These are phyloP conservation scores for Centrocercus urophasianus DNA, from an alignment of 2,113 vertebrate species.

Conservation along the genomic window DNA sequence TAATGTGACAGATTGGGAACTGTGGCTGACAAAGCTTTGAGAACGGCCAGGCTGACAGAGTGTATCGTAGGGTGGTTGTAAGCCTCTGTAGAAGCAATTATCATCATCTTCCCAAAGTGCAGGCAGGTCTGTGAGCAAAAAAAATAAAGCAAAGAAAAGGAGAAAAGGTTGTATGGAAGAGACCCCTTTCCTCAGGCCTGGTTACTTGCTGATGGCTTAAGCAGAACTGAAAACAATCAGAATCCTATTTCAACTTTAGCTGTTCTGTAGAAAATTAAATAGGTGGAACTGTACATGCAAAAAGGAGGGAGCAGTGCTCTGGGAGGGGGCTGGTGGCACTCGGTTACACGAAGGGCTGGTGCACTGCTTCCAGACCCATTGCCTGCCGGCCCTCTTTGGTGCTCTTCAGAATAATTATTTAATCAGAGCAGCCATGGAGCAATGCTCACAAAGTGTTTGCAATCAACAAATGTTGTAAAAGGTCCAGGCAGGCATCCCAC, in stretches of 20 bases:
- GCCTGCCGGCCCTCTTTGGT: not conserved
- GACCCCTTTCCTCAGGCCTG: not conserved
- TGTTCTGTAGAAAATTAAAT: constrained; percentile 49
- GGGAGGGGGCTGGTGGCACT: not conserved
- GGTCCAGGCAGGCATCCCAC: not conserved
- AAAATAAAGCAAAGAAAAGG: not conserved
- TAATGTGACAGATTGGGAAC: not conserved
- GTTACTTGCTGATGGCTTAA: not conserved
- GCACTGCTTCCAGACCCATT: not conserved
- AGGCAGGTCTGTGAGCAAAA: not conserved
- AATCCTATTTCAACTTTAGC: constrained; percentile 39
- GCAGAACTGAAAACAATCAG: constrained; percentile 43
- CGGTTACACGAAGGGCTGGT: not conserved
- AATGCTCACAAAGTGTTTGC: not conserved
- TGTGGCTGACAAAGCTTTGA: not conserved
- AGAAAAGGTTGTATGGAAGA: not conserved
- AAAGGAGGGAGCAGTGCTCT: not conserved
- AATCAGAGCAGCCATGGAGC: constrained; percentile 25
- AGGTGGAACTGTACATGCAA: not conserved
- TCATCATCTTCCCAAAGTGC: not conserved
- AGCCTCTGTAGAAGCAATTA: constrained; percentile 46
- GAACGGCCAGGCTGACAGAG: constrained; percentile 1
- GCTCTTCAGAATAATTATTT: constrained; percentile 47
- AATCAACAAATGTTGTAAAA: constrained; percentile 27
- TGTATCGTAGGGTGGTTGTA: not conserved